Evolutionary conservation across 2,888 invertebrate species (phyloP).

Genomic region (Drosophila testacea): DNA sequence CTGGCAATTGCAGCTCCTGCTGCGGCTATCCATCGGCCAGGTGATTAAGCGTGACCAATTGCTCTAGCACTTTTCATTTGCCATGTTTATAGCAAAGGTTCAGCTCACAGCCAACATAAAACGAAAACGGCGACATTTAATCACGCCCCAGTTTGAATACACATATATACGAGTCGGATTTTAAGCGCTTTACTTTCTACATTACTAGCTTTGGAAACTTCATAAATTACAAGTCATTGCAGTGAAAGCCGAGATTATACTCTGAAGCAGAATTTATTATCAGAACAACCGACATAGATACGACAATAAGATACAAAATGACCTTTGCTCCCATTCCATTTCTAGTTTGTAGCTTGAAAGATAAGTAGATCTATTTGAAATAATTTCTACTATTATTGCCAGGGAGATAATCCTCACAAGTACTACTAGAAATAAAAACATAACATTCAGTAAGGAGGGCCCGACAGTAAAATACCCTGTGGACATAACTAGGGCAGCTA

Average conservation of each 20-base stretch:
- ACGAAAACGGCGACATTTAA: constrained; percentile 62
- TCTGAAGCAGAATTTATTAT: constrained; percentile 24
- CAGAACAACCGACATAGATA: neutral
- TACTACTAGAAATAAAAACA: no score
- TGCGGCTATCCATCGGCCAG: constrained; percentile 38
- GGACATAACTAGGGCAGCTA: no score
- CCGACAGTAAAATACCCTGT: no score
- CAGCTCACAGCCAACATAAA: constrained; percentile 45
- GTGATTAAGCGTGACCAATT: constrained; percentile 80
- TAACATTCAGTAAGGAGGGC: no score
- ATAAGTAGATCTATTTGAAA: neutral
- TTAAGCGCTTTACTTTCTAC: constrained; percentile 21
- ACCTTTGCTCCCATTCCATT: neutral
- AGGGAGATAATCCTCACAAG: no score
- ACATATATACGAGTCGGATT: constrained; percentile 16
- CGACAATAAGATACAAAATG: neutral
- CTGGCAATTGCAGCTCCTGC: constrained; percentile 10
- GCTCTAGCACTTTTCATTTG: constrained; percentile 57
- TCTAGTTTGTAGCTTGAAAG: neutral
- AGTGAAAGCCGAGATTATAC: constrained; percentile 29
- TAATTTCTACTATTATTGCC: neutral
- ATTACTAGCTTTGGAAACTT: constrained; percentile 48
- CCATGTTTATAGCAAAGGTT: constrained; percentile 52
- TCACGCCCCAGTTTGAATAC: constrained; percentile 47
- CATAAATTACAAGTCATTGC: constrained; percentile 58